These are phyloP conservation scores for Notoglanidium macrostoma DNA, from an alignment of 2,797 vertebrate genomes.

Conservation along the genomic window DNA sequence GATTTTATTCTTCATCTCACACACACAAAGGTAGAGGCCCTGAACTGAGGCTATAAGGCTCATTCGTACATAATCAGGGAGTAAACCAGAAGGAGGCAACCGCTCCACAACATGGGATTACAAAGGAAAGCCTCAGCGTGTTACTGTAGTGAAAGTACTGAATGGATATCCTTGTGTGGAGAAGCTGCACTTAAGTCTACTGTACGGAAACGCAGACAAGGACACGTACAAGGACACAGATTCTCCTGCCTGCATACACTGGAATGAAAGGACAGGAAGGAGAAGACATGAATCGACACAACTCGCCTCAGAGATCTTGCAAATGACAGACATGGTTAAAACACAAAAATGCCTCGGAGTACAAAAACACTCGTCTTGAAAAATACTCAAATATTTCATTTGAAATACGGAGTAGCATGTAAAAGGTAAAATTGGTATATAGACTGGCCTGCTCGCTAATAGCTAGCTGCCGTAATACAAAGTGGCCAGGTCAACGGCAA, in stretches of 20 bases:
- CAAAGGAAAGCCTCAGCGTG: slow-evolving; percentile 74
- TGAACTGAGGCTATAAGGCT: slow-evolving; percentile 78
- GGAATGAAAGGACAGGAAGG: neutral
- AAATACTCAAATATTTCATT: neutral
- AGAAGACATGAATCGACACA: neutral
- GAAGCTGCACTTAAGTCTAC: slow-evolving; percentile 61
- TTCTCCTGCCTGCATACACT: neutral
- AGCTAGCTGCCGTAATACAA: neutral
- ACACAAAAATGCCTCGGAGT: neutral
- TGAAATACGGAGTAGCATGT: neutral
- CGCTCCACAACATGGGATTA: slow-evolving; percentile 64
- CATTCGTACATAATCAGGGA: slow-evolving; percentile 78
- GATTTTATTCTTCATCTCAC: slow-evolving; percentile 69
- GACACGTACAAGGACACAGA: neutral
- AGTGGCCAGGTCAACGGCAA: neutral
- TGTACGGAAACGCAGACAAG: slow-evolving; percentile 19
- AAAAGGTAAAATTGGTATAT: neutral
- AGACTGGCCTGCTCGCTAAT: neutral
- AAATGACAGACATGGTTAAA: neutral
- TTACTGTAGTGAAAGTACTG: slow-evolving; percentile 67
- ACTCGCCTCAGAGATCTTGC: neutral
- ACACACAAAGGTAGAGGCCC: slow-evolving; percentile 61
- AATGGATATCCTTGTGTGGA: slow-evolving; percentile 77
- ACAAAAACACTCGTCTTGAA: neutral
- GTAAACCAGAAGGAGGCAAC: slow-evolving; percentile 74